phyloP scores from a whole-genome alignment of 35 echinoderm and acorn worm genomes.

The Apostichopus californicus region DNA sequence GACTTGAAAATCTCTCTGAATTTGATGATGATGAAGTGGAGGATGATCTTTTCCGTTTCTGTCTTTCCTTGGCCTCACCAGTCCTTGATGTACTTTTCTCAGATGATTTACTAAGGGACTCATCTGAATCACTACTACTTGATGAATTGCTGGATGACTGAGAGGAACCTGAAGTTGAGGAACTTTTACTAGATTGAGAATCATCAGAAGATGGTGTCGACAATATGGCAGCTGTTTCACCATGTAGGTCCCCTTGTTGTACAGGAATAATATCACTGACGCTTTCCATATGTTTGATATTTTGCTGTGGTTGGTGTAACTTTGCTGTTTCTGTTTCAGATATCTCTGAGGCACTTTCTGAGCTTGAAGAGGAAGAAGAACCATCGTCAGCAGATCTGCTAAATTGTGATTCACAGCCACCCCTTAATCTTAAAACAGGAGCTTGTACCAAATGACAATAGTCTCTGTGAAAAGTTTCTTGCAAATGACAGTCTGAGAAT shows the following conservation, averaged over 20 bases:
- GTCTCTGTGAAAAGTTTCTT: background rate
- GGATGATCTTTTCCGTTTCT: background rate
- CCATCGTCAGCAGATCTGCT: constrained; percentile 8
- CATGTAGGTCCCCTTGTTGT: background rate
- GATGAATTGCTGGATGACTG: constrained; percentile 4
- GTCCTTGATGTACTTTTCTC: background rate
- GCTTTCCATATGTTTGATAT: background rate
- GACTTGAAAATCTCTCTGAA: background rate
- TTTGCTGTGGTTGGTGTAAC: background rate
- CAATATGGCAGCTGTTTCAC: background rate
- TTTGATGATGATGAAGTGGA: background rate
- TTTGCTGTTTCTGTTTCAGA: constrained; percentile 1
- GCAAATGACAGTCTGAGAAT: background rate
- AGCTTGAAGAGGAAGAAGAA: background rate
- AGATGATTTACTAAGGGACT: background rate
- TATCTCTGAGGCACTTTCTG: constrained; percentile 37
- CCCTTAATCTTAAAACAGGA: constrained; percentile 32
- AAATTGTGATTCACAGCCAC: constrained; percentile 13
- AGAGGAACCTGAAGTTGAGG: constrained; percentile 22
- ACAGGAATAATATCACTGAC: background rate
- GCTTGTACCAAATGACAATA: background rate
- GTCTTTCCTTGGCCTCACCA: background rate
- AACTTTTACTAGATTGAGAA: background rate
- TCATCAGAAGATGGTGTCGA: background rate
- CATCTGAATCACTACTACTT: constrained; percentile 28